phyloP scores from a whole-genome alignment of 1,140 invertebrate genomes.

The Hyphantria cunea region DNA sequence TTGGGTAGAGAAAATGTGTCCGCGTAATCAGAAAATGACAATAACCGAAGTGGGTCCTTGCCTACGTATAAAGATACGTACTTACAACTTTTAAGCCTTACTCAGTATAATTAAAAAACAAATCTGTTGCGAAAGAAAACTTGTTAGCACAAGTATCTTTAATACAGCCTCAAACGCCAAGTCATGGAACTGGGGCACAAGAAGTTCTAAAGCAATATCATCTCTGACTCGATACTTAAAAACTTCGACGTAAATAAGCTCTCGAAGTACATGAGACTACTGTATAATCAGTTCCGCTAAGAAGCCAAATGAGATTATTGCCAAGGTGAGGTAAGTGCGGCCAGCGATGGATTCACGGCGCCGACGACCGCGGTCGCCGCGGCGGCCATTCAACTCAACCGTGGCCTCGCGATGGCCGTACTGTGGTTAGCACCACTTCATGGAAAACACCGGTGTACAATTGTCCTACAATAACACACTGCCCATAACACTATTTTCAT shows the following conservation, averaged over 20 bases:
- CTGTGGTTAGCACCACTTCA: slow-evolving; percentile 23
- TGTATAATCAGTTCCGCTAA: slow-evolving; percentile 48
- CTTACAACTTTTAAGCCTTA: too few relatives aligned
- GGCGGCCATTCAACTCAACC: slow-evolving; percentile 73
- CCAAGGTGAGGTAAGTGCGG: slow-evolving; percentile 66
- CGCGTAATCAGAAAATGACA: too few relatives aligned
- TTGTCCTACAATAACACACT: slow-evolving; percentile 5
- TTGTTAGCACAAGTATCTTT: neutral
- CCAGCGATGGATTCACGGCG: slow-evolving; percentile 60
- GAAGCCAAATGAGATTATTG: slow-evolving; percentile 63
- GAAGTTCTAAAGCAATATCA: neutral
- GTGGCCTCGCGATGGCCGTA: slow-evolving; percentile 51
- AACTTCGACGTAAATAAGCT: slow-evolving; percentile 14
- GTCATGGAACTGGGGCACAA: neutral
- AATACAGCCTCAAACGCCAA: neutral
- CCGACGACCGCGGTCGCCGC: slow-evolving; percentile 56
- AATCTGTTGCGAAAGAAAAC: neutral
- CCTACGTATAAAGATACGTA: too few relatives aligned
- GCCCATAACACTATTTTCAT: too few relatives aligned
- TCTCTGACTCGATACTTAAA: slow-evolving; percentile 1
- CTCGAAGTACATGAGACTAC: slow-evolving; percentile 28
- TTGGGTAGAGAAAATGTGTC: neutral
- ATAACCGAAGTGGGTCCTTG: too few relatives aligned
- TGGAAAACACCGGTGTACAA: slow-evolving; percentile 37
- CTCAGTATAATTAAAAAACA: neutral